phyloP scores from a whole-genome alignment of 2,113 vertebrate genomes.

The Dipodomys merriami region DNA sequence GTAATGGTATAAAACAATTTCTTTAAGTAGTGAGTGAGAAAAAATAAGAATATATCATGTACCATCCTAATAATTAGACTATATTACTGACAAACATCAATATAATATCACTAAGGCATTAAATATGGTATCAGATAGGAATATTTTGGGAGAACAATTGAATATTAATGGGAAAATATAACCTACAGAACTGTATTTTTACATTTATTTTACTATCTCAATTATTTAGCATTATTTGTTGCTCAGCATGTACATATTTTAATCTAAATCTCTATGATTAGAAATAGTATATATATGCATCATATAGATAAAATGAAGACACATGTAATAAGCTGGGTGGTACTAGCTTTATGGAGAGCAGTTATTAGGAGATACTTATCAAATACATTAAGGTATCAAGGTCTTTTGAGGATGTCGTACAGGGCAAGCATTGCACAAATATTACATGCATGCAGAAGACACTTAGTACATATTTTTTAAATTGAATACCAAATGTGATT shows the following conservation, averaged over 20 bases:
- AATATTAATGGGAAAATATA: not conserved
- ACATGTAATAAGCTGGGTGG: too few species aligned
- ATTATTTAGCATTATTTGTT: conserved; percentile 24
- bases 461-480: not conserved
- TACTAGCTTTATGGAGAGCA: not conserved
- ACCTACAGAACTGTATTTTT: not conserved
- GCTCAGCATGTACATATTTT: conserved; percentile 9
- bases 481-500: not conserved
- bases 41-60: not conserved
- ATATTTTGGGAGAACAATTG: not conserved
- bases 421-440: not conserved
- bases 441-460: not conserved
- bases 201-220: conserved; percentile 6
- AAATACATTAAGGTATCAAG: not conserved
- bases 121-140: not conserved
- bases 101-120: conserved; percentile 5
- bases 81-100: not conserved
- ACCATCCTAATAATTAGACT: not conserved
- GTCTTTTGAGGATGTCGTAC: conserved; percentile 8
- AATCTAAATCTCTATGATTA: not conserved
- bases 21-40: not conserved
- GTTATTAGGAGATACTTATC: not conserved
- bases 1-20: not conserved
- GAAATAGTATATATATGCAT: not conserved
- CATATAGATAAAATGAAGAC: not conserved